Evolutionary conservation across 1,140 invertebrate genomes (phyloP).

Genomic region (Brachionus sp.): DNA sequence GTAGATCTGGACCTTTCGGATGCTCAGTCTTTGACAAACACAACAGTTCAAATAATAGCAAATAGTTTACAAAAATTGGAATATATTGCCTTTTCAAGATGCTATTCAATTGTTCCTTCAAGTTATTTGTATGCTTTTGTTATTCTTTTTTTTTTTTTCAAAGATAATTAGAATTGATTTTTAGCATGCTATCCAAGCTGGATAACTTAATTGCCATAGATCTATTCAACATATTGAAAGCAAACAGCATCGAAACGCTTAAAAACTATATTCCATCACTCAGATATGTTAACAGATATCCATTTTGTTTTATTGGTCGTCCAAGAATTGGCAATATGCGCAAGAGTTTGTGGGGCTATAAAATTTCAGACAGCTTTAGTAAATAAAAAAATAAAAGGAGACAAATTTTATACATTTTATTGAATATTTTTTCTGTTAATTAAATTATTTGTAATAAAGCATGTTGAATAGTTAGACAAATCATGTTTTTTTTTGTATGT

Average conservation of each 20-base stretch:
- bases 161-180: not conserved
- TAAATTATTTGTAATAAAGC: not conserved
- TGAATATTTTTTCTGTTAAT: not conserved
- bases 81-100: constrained; percentile 76
- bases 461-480: not conserved
- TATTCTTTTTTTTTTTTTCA: not conserved
- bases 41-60: constrained; percentile 64
- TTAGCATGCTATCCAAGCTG: constrained; percentile 9
- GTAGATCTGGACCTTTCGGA: constrained; percentile 80
- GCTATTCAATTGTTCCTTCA: constrained; percentile 71
- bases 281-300: constrained; percentile 11
- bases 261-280: constrained; percentile 27
- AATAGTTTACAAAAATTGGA: constrained; percentile 68
- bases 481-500: not conserved
- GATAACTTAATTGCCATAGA: constrained; percentile 17
- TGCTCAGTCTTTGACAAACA: constrained; percentile 68
- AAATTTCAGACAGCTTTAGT: not conserved
- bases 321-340: constrained; percentile 18
- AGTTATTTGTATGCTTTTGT: constrained; percentile 64
- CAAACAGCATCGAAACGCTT: constrained; percentile 4
- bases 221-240: constrained; percentile 22
- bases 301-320: constrained; percentile 19
- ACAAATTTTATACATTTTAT: not conserved
- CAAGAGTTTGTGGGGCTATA: constrained; percentile 34
- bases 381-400: not conserved